phyloP scores from a whole-genome alignment of 2,113 vertebrate species.

The Pampusana beccarii region DNA sequence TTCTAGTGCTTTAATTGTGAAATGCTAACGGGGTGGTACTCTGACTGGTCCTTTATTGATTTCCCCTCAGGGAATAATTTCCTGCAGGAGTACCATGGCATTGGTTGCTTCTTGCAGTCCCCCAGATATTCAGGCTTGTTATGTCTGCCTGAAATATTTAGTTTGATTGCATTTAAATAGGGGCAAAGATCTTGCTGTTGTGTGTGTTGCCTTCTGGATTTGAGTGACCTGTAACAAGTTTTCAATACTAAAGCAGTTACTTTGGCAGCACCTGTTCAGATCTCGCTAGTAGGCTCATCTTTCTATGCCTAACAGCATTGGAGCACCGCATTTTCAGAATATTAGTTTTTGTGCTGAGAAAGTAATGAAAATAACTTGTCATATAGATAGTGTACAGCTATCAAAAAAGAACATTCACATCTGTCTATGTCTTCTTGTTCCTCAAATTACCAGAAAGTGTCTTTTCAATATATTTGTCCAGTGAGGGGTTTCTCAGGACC shows the following conservation, averaged over 20 bases:
- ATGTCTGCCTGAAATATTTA: neutral
- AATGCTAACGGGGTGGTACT: neutral
- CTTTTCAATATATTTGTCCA: neutral
- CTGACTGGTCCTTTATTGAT: neutral
- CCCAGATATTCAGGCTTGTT: neutral
- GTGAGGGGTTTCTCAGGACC: neutral
- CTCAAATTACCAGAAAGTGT: neutral
- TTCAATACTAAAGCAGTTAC: neutral
- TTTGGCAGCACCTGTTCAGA: neutral
- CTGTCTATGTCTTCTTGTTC: neutral
- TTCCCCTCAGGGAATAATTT: neutral
- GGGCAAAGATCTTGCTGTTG: neutral
- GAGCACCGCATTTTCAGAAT: neutral
- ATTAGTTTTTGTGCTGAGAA: neutral
- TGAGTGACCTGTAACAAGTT: neutral
- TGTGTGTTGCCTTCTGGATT: neutral
- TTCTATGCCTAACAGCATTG: neutral
- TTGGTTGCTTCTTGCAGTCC: neutral
- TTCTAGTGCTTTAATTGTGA: neutral
- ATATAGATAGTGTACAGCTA: neutral
- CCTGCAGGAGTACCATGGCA: neutral
- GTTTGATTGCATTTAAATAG: neutral
- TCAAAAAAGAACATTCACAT: neutral
- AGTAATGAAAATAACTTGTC: neutral
- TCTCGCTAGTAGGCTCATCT: neutral